Evolutionary conservation across 2,888 invertebrate genomes (phyloP).

Genomic region (Colostygia pectinataria): DNA sequence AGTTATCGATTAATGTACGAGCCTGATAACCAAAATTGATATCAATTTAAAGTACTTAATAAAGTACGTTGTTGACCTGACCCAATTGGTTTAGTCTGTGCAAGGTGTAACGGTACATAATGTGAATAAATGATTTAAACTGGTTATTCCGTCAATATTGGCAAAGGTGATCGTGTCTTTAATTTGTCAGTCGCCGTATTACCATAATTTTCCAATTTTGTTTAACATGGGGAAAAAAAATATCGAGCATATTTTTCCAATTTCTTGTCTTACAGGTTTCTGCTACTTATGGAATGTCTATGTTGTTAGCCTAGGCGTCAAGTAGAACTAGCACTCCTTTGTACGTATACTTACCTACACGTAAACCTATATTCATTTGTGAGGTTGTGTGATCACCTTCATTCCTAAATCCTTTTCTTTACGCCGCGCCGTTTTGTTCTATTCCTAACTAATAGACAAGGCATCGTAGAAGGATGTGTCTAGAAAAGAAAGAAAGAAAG

Average conservation of each 20-base stretch:
- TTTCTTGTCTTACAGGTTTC: conserved; percentile 8
- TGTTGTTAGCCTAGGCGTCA: neutral
- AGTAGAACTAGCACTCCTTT: too few relatives aligned
- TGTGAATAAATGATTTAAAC: conserved; percentile 25
- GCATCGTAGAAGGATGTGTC: too few relatives aligned
- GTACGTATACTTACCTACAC: too few relatives aligned
- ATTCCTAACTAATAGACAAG: too few relatives aligned
- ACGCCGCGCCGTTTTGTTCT: too few relatives aligned
- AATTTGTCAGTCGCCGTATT: conserved; percentile 24
- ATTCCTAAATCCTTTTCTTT: too few relatives aligned
- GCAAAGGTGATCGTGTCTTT: conserved; percentile 23
- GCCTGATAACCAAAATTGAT: conserved; percentile 25
- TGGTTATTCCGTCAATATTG: conserved; percentile 25
- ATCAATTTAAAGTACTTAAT: conserved; percentile 34
- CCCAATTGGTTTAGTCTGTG: conserved; percentile 24
- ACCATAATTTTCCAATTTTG: conserved; percentile 28
- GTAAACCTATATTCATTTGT: too few relatives aligned
- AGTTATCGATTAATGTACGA: conserved; percentile 32
- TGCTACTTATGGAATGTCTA: neutral
- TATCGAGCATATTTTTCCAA: conserved; percentile 10
- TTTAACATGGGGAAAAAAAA: conserved; percentile 23
- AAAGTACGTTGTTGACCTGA: conserved; percentile 31
- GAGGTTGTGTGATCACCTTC: too few relatives aligned
- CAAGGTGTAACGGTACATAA: conserved; percentile 24
- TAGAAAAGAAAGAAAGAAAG: too few relatives aligned